Percentiles rank a stretch among this genome's conserved stretches.
These are phyloP conservation scores for Paramisgurnus dabryanus DNA, from an alignment of 2,113 vertebrate species.

Conservation along the genomic window DNA sequence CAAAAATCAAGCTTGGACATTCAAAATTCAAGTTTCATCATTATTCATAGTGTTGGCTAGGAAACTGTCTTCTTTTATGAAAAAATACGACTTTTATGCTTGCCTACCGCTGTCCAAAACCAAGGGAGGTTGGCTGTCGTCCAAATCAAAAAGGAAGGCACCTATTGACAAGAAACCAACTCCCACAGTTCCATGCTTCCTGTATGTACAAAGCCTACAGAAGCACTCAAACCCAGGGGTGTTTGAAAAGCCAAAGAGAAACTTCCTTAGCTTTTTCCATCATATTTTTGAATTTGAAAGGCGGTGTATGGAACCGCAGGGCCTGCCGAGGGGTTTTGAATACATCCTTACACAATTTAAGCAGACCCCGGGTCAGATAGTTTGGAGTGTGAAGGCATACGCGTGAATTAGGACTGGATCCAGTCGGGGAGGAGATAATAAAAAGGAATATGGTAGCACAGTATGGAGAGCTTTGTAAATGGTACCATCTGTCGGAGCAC, in stretches of 20 bases:
- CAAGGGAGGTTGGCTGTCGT: slow-evolving; percentile 34
- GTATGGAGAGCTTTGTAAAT: slow-evolving; percentile 40
- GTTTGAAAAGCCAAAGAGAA: slow-evolving; percentile 38
- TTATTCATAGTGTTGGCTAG: slow-evolving; percentile 47
- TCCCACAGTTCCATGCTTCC: slow-evolving; percentile 53
- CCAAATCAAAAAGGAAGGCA: slow-evolving; percentile 54
- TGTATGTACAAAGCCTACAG: slow-evolving; percentile 46
- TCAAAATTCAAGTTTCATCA: slow-evolving; percentile 31
- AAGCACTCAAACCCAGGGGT: slow-evolving; percentile 27
- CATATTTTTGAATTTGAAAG: slow-evolving; percentile 31
- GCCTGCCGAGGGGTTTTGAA: slow-evolving; percentile 1
- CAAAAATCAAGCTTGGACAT: slow-evolving; percentile 32
- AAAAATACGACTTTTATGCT: slow-evolving; percentile 26
- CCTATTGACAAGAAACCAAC: slow-evolving; percentile 54
- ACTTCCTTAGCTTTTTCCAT: slow-evolving; percentile 16
- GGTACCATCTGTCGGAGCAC: slow-evolving; percentile 52
- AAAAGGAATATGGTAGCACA: slow-evolving; percentile 41
- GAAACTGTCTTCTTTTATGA: slow-evolving; percentile 35
- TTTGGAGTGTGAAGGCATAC: slow-evolving; percentile 20
- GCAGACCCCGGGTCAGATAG: background rate
- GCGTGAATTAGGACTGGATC: slow-evolving; percentile 41
- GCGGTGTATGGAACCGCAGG: background rate
- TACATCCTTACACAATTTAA: slow-evolving; percentile 10
- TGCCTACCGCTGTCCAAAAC: slow-evolving; percentile 42
- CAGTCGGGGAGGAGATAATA: slow-evolving; percentile 46